Base-by-base conservation (phyloP, 2,113 vertebrate genomes). In the Cyanistes caeruleus region DNA sequence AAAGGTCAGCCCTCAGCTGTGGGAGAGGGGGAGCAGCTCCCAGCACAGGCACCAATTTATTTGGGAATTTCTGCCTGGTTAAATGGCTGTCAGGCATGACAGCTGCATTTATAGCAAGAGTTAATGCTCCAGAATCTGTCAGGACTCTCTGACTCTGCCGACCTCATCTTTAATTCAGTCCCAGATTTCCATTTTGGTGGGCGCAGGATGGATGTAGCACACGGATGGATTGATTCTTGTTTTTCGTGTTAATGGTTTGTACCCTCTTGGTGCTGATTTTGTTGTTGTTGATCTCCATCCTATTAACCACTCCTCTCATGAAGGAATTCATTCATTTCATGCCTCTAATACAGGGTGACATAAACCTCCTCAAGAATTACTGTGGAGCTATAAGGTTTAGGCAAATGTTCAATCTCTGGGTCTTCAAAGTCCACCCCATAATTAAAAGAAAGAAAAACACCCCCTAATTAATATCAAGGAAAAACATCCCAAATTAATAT, bases 81-180 rank as follows among this genome's bases (percentile, higher is more conserved):
- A 86, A 78, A 83, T n/a, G 72, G 28, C 82, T 91, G 44, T 95
- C 87, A 88, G 87, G 80, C 19, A 1, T 89, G 82, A 93, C 82
- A 95, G 81, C 70, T 91, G 30, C 46, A 24, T 88, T 96, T 82
- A 25, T 5, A 93, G 84, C 60, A 74, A 31, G 78, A 94, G 95
- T 91, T 92, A 79, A 89, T 63, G 44, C 68, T 78, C 2, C 8
- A 39, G 68, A 24, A 62, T 76, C 91, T 92, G 80, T 68, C 92
- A 92, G 92, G 73, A 31, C 33, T 62, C 37, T 55, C 63, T 78
- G 63, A 25, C 79, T 95, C 56, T 63, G 59, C 55, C 30, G 22
- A 55, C 83, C 62, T 95, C 64, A 78, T 83, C 83, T 92, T 95
- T 89, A 93, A 94, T 95, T 75, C 84, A 93, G 55, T 41, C 64